phyloP scores from a whole-genome alignment of 1,140 invertebrate species.

The Hyphantria cunea region DNA sequence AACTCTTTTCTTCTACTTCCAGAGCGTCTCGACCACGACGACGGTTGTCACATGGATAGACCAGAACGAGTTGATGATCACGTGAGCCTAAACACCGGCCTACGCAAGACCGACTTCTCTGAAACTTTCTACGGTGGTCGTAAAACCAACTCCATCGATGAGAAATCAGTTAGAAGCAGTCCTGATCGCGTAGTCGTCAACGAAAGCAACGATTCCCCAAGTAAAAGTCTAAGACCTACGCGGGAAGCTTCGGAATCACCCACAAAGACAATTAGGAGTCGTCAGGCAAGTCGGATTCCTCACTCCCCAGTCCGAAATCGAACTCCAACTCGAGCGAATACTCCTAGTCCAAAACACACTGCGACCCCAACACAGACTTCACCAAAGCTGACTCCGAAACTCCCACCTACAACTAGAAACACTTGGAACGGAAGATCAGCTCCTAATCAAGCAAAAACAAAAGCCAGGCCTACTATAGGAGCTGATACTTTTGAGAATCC shows the following conservation, averaged over 20 bases:
- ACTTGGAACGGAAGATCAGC: slow-evolving; percentile 87
- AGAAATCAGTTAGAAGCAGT: slow-evolving; percentile 70
- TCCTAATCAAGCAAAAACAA: slow-evolving; percentile 63
- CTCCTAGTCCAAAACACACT: slow-evolving; percentile 67
- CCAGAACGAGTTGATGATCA: slow-evolving; percentile 83
- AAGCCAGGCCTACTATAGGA: slow-evolving; percentile 83
- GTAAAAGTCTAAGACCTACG: slow-evolving; percentile 63
- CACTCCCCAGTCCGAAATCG: slow-evolving; percentile 70
- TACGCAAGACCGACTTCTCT: slow-evolving; percentile 85
- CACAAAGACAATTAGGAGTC: slow-evolving; percentile 60
- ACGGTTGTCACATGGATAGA: slow-evolving; percentile 68
- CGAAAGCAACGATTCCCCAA: slow-evolving; percentile 82
- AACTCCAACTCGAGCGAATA: slow-evolving; percentile 76
- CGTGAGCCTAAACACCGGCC: slow-evolving; percentile 85
- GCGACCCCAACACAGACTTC: slow-evolving; percentile 60
- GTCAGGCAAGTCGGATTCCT: slow-evolving; percentile 64
- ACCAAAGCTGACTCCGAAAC: slow-evolving; percentile 67
- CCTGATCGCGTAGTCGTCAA: slow-evolving; percentile 79
- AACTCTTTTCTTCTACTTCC: slow-evolving; percentile 40
- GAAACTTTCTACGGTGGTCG: slow-evolving; percentile 81
- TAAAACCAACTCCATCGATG: slow-evolving; percentile 69
- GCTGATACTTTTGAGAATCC: slow-evolving; percentile 86
- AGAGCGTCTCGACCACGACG: slow-evolving; percentile 78
- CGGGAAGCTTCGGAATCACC: slow-evolving; percentile 58
- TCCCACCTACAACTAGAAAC: slow-evolving; percentile 80